Percentiles rank a stretch among this genome's conserved stretches.
Evolutionary conservation across 1,140 invertebrate genomes (phyloP).

Genomic region (Drosophila trapezifrons): DNA sequence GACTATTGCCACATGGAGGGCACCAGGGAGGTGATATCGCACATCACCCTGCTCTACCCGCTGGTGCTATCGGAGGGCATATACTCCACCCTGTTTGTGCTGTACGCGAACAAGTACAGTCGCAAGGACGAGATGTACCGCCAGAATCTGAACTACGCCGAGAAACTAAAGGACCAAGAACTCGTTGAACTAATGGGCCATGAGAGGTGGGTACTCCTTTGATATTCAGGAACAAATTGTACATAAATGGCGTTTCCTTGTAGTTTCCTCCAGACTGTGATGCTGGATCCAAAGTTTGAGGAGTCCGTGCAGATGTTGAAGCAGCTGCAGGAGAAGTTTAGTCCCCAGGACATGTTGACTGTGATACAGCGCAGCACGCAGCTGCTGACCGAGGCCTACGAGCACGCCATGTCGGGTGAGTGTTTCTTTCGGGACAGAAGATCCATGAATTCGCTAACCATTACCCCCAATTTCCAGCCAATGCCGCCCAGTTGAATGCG

Average conservation of each 20-base stretch:
- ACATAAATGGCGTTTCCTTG: not conserved
- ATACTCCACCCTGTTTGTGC: constrained; percentile 81
- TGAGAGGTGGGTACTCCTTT: constrained; percentile 56
- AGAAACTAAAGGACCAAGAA: constrained; percentile 75
- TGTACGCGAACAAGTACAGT: constrained; percentile 83
- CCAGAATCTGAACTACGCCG: constrained; percentile 74
- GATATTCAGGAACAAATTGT: not conserved
- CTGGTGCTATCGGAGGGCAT: constrained; percentile 80
- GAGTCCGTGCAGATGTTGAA: constrained; percentile 72
- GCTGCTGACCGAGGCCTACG: constrained; percentile 75
- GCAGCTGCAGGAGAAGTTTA: constrained; percentile 80
- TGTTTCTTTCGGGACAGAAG: not conserved
- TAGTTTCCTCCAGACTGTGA: constrained; percentile 69
- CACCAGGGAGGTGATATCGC: constrained; percentile 74
- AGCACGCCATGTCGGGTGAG: constrained; percentile 66
- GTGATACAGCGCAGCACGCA: constrained; percentile 82
- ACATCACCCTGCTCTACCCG: constrained; percentile 79
- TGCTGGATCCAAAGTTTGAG: constrained; percentile 64
- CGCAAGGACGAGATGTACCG: constrained; percentile 81
- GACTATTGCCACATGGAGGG: constrained; percentile 81
- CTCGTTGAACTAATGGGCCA: constrained; percentile 70
- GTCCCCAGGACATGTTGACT: constrained; percentile 81
- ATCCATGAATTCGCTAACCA: too few relatives aligned
- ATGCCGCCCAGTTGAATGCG: constrained; percentile 68
- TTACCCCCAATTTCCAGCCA: constrained; percentile 37